Evolutionary conservation across 2,888 invertebrate species (phyloP), one percentile per base, ranked within the genome.

Genomic region (Acanthosepion esculentum): DNA sequence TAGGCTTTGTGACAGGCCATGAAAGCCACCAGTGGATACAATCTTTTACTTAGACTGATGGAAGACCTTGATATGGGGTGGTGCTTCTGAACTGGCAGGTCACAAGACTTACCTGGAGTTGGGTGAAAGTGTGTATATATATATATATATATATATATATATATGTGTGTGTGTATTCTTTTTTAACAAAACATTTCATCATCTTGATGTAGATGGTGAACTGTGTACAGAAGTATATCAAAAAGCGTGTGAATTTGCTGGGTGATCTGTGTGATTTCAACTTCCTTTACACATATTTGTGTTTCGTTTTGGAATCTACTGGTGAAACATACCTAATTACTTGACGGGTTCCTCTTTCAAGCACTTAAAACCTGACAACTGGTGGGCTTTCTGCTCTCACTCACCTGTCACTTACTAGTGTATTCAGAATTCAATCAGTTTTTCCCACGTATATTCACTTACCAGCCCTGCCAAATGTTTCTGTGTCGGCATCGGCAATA

Each of bases 351-450:
- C n/a, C 78, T 78, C n/a, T 29, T n/a, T 3, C n/a, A 78, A 78
- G n/a, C 78, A 29, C 78, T 78, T 78, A 78, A 78, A n/a, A n/a
- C 78, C 78, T n/a, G 78, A 78, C 78, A n/a, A 78, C 78, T 78
- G n/a, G 12, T 15, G n/a, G 78, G 10, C n/a, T 78, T 78, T n/a
- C 78, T 78, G 1, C 15, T n/a, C 64, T 29, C 29, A 55, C 55
- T 55, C 23, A 3, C n/a, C 78, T 78, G n/a, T 78, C 78, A 78
- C n/a, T 78, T 78, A n/a, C 8, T n/a, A 78, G 8, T 78, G 41
- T 41, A 41, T 41, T 41, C 41, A 41, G 3, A 41, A 41, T 41
- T 41, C 41, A 41, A 41, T 41, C 41, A 6, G n/a, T n/a, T 78
- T 8, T 78, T 29, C 10, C 78, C 78, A n/a, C 0, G 6, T 78